These are phyloP conservation scores for Spodoptera littoralis DNA, from an alignment of 2,888 invertebrate species.

Conservation along the genomic window DNA sequence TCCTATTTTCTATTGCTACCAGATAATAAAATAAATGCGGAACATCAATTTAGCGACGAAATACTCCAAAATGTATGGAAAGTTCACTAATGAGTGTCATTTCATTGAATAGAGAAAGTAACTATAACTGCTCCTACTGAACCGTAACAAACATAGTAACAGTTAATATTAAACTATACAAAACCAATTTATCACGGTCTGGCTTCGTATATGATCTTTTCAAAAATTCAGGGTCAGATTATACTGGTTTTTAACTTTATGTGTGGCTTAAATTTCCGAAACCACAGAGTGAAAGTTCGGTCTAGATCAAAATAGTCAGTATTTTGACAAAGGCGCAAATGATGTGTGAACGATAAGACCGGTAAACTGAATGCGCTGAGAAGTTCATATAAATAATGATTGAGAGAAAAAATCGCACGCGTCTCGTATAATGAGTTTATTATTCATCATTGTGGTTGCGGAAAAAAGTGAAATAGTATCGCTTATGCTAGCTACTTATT, in stretches of 20 bases:
- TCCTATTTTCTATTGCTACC: slow-evolving; percentile 23
- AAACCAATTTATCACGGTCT: too few relatives aligned
- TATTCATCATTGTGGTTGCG: slow-evolving; percentile 4
- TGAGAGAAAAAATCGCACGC: slow-evolving; percentile 37
- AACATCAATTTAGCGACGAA: slow-evolving; percentile 50
- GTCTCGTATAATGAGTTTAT: slow-evolving; percentile 27
- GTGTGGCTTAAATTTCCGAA: slow-evolving; percentile 72
- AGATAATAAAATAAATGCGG: slow-evolving; percentile 49
- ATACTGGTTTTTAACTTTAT: slow-evolving; percentile 26
- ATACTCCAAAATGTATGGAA: slow-evolving; percentile 51
- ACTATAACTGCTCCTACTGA: slow-evolving; percentile 66
- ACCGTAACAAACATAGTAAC: slow-evolving; percentile 73
- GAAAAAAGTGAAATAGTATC: slow-evolving; percentile 15
- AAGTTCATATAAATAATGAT: slow-evolving; percentile 26
- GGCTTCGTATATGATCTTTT: too few relatives aligned
- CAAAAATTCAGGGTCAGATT: too few relatives aligned
- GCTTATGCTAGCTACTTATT: background rate
- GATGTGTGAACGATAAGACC: slow-evolving; percentile 57
- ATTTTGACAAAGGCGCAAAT: slow-evolving; percentile 57
- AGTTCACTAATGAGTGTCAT: slow-evolving; percentile 53
- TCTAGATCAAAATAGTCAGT: slow-evolving; percentile 50
- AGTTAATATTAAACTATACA: slow-evolving; percentile 56
- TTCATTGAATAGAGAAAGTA: slow-evolving; percentile 67
- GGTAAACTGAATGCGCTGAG: slow-evolving; percentile 20
- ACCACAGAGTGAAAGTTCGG: slow-evolving; percentile 76